Evolutionary conservation across 2,888 invertebrate genomes (phyloP).

Genomic region (Thyatira batis): DNA sequence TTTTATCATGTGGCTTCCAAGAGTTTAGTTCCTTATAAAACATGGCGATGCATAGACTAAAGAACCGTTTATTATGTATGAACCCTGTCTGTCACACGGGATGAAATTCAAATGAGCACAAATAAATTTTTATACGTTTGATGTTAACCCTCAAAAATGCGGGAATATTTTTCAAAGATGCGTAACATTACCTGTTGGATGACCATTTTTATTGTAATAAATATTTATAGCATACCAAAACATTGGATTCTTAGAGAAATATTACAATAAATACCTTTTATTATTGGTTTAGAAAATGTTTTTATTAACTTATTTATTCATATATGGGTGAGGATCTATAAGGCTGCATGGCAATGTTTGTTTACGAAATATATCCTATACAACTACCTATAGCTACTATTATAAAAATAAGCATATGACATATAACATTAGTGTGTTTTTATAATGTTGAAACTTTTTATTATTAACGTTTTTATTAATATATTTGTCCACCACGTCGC

Average conservation of each 20-base stretch:
- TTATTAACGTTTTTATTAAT: too few species aligned
- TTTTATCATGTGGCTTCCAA: background rate
- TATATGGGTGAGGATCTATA: background rate
- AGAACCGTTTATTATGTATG: slow-evolving; percentile 67
- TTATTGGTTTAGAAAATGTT: background rate
- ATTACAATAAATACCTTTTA: too few species aligned
- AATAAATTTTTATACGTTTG: slow-evolving; percentile 69
- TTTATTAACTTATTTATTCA: background rate
- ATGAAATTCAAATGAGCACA: slow-evolving; percentile 74
- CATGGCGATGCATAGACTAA: slow-evolving; percentile 15
- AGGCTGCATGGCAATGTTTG: background rate
- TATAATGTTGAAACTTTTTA: too few species aligned
- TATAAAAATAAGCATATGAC: too few species aligned
- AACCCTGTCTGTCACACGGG: slow-evolving; percentile 49
- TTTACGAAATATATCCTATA: background rate
- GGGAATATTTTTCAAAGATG: slow-evolving; percentile 14
- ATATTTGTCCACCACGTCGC: too few species aligned
- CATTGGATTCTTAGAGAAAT: background rate
- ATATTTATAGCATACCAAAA: background rate
- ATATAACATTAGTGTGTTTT: too few species aligned
- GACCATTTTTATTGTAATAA: background rate
- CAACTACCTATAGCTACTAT: too few species aligned
- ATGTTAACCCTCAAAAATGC: slow-evolving; percentile 52
- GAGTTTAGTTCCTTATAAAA: background rate
- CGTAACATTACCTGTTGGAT: slow-evolving; percentile 9